Evolutionary conservation across 2,113 vertebrate genomes (phyloP), one percentile per base, ranked within the genome.

Genomic region (Ascaphus truei): DNA sequence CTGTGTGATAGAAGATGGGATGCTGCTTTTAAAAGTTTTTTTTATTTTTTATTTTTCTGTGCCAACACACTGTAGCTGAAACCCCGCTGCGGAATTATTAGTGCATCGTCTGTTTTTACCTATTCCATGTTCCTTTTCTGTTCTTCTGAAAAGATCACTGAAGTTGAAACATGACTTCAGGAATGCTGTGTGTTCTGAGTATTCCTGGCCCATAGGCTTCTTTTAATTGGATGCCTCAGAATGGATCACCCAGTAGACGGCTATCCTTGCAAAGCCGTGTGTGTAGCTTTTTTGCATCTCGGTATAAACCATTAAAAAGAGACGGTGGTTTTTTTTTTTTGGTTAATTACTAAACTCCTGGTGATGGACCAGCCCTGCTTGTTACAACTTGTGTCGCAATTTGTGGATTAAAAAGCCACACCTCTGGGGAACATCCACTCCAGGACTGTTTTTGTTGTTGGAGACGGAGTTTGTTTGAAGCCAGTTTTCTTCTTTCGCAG

Each of bases 321-420:
- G 11, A n/a, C 4, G 30, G 71, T 33, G 68, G 72, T 76, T 76
- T 29, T 27, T 71, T 55, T 83, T 76, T 61, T 77, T 81, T 82
- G 72, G 79, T 85, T 88, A 88, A 83, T 88, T 84, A 82, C 84
- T 84, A 69, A 86, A 87, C 60, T 83, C 76, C 77, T 31, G 10
- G 86, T 85, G 86, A 87, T 85, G 86, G 84, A 81, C 75, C 67
- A 75, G 84, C 75, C 76, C 27, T 84, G 80, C 93, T 80, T 95
- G 95, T 95, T 90, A 82, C 80, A 91, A 96, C 95, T 87, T 89
- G 95, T 76, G 73, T 77, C 81, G 89, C 87, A 94, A 93, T 93
- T 91, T 93, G 89, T 89, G 90, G 90, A 96, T 94, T 92, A 94
- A 88, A n/a, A 88, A 83, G 82, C 89, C 88, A 87, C 84, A 75